These are phyloP conservation scores for Lacerta agilis DNA, from an alignment of 2,797 vertebrate species.

Conservation along the genomic window DNA sequence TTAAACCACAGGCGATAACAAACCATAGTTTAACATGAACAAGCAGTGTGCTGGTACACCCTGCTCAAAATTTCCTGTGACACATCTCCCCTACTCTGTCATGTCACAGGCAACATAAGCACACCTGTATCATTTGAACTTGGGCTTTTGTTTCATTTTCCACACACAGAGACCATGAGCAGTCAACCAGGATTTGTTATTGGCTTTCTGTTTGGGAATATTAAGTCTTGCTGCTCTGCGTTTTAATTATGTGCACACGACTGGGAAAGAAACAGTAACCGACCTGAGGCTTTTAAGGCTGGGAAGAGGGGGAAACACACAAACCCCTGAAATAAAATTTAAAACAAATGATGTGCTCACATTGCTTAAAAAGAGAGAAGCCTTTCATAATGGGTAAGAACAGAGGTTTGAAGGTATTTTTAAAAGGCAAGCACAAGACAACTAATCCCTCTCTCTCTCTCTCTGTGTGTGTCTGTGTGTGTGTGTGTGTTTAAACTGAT, in stretches of 20 bases:
- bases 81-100: no score
- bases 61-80: no score
- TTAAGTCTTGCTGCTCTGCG: neutral
- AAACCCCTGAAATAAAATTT: neutral
- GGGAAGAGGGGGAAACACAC: neutral
- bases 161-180: no score
- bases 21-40: no score
- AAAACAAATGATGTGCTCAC: neutral
- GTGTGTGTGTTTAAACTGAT: slow-evolving; percentile 43
- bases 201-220: neutral
- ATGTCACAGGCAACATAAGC: no score
- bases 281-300: neutral
- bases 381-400: neutral
- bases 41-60: no score
- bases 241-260: neutral
- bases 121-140: no score
- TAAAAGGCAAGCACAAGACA: neutral
- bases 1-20: no score
- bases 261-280: neutral
- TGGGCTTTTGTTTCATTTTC: no score
- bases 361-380: no score
- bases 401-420: neutral
- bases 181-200: no score
- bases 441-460: neutral
- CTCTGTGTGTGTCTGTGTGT: no score